Base-by-base conservation (phyloP, 2,797 vertebrate species). In the Myotis findleyi region DNA sequence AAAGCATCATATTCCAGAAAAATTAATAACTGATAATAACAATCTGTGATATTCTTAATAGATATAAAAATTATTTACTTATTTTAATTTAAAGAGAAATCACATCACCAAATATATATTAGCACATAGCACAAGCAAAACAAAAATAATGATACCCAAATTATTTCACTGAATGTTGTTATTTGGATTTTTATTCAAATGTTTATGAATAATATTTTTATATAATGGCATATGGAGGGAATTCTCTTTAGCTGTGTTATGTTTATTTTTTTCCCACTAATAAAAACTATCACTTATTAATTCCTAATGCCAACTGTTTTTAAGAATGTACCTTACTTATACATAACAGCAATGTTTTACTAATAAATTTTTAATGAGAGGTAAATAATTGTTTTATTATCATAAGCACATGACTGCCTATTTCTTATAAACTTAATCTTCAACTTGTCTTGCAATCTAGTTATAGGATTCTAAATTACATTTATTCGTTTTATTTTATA, bases 281-380 rank as follows among this genome's bases (percentile, higher is more conserved):
- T 97, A 97, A 95, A 94, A 96, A 89, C 59, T 87, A 96, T 95
- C 66, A 53, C 30, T 97, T 97, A 92, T 44, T 97, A 97, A 97
- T 97, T 98, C 49, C 53, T 93, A 17, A 95, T 97, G 64, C 64
- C 30, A 64, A 64, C 62, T 96, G 33, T 82, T 95, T 85, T 97
- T 64, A 95, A 96, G 21, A 44, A 88, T 95, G 77, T 44, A 94
- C 75, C 68, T 96, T 97, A 79, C 85, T 98, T 97, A 97, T 98
- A 98, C 98, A 98, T 97, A 98, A 97, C 71, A 95, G 84, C 86
- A 88, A 91, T 94, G 76, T 95, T 98, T 97, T 97, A 93, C 96
- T 98, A 98, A 98, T 98, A 97, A 89, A 47, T 97, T 98, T 98
- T 98, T 98, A 98, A 98, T 92, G 94, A 98, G 94, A 96, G 96